These are phyloP conservation scores for Oenanthe oenanthe DNA, from an alignment of 2,113 vertebrate species.

Conservation along the genomic window DNA sequence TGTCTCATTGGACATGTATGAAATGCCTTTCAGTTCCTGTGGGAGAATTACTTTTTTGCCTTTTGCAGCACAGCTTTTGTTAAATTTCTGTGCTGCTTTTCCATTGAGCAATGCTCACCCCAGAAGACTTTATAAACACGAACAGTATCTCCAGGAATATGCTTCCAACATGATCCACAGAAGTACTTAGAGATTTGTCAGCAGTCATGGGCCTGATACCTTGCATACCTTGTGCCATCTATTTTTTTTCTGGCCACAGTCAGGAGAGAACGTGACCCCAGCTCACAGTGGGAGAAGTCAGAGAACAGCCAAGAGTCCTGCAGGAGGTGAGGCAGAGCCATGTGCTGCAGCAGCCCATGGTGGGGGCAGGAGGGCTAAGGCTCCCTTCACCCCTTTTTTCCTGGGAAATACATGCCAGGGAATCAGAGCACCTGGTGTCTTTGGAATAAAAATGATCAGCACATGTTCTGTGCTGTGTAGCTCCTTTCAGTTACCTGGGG, in stretches of 20 bases:
- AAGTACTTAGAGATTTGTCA: not conserved
- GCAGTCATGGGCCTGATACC: not conserved
- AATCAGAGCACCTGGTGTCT: not conserved
- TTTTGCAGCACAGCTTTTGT: conserved; percentile 66
- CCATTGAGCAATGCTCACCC: conserved; percentile 62
- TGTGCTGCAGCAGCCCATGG: not conserved
- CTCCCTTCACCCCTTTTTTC: not conserved
- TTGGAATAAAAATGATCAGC: not conserved
- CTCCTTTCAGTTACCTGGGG: not conserved
- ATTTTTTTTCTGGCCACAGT: not conserved
- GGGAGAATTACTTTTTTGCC: conserved; percentile 74
- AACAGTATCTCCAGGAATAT: conserved; percentile 21
- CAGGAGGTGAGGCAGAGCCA: not conserved
- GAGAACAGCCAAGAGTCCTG: not conserved
- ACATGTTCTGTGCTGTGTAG: not conserved
- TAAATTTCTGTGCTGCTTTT: conserved; percentile 66
- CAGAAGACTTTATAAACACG: conserved; percentile 52
- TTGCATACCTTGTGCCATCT: not conserved
- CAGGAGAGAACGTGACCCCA: not conserved
- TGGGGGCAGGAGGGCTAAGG: not conserved
- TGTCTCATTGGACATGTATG: conserved; percentile 80
- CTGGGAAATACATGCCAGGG: not conserved
- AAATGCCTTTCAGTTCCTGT: conserved; percentile 80
- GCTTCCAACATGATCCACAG: conserved; percentile 4
- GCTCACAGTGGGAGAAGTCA: not conserved